Evolutionary conservation across 2,888 invertebrate genomes (phyloP), one percentile per base, ranked within the genome.

Genomic region (Thera britannica): DNA sequence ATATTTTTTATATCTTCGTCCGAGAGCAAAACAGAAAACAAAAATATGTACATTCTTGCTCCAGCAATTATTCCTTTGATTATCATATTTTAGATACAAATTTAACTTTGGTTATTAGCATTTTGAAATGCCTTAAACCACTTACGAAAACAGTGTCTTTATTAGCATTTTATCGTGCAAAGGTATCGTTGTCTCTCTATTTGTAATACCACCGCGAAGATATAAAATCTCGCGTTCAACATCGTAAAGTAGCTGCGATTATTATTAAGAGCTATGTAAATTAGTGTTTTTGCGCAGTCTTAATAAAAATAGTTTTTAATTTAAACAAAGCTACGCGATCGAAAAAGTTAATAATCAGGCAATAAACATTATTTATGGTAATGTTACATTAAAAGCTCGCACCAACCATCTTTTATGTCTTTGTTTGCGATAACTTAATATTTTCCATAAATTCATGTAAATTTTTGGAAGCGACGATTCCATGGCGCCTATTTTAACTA

Each of bases 401-500:
- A 75, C 52, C 74, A 75, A 72, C 70, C 69, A 75, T 77, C 72
- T 82, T 70, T 70, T 73, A 74, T 75, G 72, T 77, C 77, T 82
- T 83, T 84, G 75, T 80, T 73, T 73, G 68, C 65, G 73, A 82
- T 82, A 79, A 71, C 66, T 74, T 71, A 62, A 72, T 65, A 83
- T 85, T 81, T 73, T 62, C 74, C 72, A 75, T 82, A 86, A 84
- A 78, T 69, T 64, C 75, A 86, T 87, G 81, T 80, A 85, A 88
- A 62, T 62, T 48, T 83, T 86, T 72, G 73, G 54, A 64, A 73
- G 77, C 72, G 65, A 77, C 74, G 78, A 78, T 78, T 77, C 66
- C 71, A 77, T 72, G 83, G 82, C 85, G 83, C 83, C 74, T 69
- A 74, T 75, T 72, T 72, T 71, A 57, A 52, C 55, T 63, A 58